phyloP scores from a whole-genome alignment of 1,140 invertebrate genomes.

The silkworm (Bombyx mori) region ASM3026992v2 NC_085119.1:6002501-6003000 shows the following conservation, averaged over 20 bases:
- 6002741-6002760: not conserved
- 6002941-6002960: too few relatives aligned
- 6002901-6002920: too few relatives aligned
- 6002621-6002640: conserved; percentile 43
- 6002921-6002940: too few relatives aligned
- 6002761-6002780: too few relatives aligned
- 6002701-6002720: not conserved
- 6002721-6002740: not conserved
- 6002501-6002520: conserved; percentile 26
- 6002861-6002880: too few relatives aligned
- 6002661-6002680: not conserved
- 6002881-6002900: too few relatives aligned
- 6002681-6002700: not conserved
- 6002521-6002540: conserved; percentile 60
- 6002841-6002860: too few relatives aligned
- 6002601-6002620: conserved; percentile 53
- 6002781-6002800: too few relatives aligned
- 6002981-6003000: too few relatives aligned
- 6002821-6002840: too few relatives aligned
- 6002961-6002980: too few relatives aligned
- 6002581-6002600: conserved; percentile 58
- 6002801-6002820: too few relatives aligned
- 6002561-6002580: conserved; percentile 60
- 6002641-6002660: conserved; percentile 28
- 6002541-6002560: conserved; percentile 64